Base-by-base conservation (phyloP, 2,797 vertebrate species). In the Myotis myotis region DNA sequence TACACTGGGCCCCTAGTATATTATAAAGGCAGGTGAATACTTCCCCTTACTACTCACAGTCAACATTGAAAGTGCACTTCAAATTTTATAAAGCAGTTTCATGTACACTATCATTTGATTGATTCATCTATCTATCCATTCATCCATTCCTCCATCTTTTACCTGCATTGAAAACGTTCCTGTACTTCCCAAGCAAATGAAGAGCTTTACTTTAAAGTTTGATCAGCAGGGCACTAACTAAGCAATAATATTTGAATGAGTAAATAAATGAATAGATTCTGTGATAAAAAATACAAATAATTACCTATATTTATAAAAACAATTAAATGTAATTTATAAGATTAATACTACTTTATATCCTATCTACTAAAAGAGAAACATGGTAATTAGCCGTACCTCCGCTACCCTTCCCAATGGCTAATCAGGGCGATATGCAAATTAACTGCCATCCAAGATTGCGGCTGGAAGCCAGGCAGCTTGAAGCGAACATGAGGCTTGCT, bases 191-290 rank as follows among this genome's bases (percentile, higher is more conserved):
- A 51, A 76, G 57, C 3, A 91, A 91, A 55, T 33, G 22, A 84
- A 83, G 55, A 79, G 20, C 38, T 89, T 90, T 47, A 28, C 19
- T 75, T 94, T 25, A 79, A 76, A 30, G 15, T 79, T 70, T 44
- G 11, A 66, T 55, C n/a, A 60, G 11, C 57, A 60, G 11, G 15
- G 15, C 3, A 78, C 16, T 57, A 53, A 90, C 36, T 8, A 64
- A 95, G 36, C 9, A 89, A 79, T 68, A 51, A 80, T 94, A 70
- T 30, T 83, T 91, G 36, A 93, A 78, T 57, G 41, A 87, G 28
- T 70, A 76, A 66, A 51, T 19, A 87, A 82, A 66, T 25, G 2
- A 85, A 76, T 74, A n/a, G 36, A 2, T 71, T 79, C 8, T 84
- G 17, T 55, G 41, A 74, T 53, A 86, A 93, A 87, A 93, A 64